phyloP scores from a whole-genome alignment of 2,888 invertebrate genomes.

The Synergus laeviventris region DNA sequence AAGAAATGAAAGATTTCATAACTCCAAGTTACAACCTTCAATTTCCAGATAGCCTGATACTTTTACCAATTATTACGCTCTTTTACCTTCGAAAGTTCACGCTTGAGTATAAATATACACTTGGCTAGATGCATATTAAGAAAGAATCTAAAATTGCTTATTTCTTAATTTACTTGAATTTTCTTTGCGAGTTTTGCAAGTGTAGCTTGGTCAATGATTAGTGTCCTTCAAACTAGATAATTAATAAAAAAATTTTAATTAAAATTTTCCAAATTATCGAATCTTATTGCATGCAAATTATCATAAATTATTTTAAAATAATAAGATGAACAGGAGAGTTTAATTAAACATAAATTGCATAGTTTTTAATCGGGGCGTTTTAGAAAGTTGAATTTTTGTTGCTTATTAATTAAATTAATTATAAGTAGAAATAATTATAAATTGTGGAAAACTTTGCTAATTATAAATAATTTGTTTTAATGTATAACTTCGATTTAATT shows the following conservation, averaged over 20 bases:
- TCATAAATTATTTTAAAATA: too few relatives aligned
- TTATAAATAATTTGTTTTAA: too few relatives aligned
- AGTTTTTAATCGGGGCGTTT: background rate
- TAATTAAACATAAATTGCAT: too few relatives aligned
- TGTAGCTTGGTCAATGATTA: background rate
- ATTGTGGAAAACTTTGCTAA: too few relatives aligned
- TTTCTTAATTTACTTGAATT: constrained; percentile 2
- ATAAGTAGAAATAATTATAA: too few relatives aligned
- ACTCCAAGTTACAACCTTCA: constrained; percentile 1
- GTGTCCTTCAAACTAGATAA: background rate
- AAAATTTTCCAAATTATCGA: too few relatives aligned
- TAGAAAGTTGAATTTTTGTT: too few relatives aligned
- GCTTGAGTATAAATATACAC: background rate
- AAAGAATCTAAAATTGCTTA: constrained; percentile 10
- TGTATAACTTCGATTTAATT: background rate
- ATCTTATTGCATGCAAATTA: too few relatives aligned
- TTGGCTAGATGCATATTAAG: background rate
- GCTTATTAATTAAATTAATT: too few relatives aligned
- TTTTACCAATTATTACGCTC: background rate
- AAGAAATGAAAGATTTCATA: constrained; percentile 16
- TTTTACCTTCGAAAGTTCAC: background rate
- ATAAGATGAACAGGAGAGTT: too few relatives aligned
- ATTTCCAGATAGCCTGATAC: constrained; percentile 13
- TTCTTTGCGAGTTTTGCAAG: background rate
- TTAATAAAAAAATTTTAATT: too few relatives aligned